Evolutionary conservation across 2,113 vertebrate species (phyloP), one percentile per base, ranked within the genome.

Genomic region (Caranx melampygus): DNA sequence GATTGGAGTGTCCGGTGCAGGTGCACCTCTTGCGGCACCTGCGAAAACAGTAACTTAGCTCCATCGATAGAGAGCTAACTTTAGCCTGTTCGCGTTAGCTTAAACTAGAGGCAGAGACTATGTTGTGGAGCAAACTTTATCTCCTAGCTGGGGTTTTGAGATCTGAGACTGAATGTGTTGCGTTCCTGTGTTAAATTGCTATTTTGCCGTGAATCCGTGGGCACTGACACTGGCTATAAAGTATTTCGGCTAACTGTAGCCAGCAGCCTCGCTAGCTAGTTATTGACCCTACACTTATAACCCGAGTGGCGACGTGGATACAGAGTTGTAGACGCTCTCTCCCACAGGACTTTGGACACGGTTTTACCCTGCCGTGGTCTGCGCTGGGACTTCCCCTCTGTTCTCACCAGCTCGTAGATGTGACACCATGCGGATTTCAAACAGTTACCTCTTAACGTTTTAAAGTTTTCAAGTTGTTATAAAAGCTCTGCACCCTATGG

Each of bases 1-100:
- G 14, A 33, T 57, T 57, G 3, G 68, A 21, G 63, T 10, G 83
- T 77, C 49, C 72, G 82, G 79, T 45, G 91, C 93, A 94, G 93
- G 93, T 93, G 93, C 93, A 93, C 91, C 91, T 93, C 87, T 47
- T 60, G 67, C 60, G 84, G 85, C 93, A 94, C 93, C 93, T 94
- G 93, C 87, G 75, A 81, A 69, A 77, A 90, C 87, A 60, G 21
- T 71, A 70, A 80, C 82, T 77, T 76, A 64, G 75, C 75, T 63
- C 49, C 85, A 78, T 69, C 75, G 55, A 33, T 18, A 6, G 31
- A 69, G 35, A 49, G 85, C 82, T 89, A 92, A 90, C 84, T 63
- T 83, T 89, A 91, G 87, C 89, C 54, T 20, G 47, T 21, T 72
- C 18, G 1, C 14, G 13, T 67, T 87, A 83, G 75, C 84, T 16